Conservation (phyloP, 2,797 vertebrate species). For the Clamator glandarius region DNA sequence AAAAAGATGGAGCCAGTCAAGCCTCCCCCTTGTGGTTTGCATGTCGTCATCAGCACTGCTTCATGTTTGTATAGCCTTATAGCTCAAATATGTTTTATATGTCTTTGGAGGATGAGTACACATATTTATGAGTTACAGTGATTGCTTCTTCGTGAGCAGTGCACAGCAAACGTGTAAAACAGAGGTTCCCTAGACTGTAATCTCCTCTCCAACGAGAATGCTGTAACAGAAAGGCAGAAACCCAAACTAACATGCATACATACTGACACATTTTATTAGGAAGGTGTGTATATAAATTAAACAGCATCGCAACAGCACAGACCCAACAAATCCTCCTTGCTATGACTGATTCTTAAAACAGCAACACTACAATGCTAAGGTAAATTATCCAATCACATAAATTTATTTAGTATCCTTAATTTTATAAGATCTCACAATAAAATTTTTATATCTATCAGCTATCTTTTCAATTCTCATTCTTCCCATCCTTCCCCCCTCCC, state of each 20-base stretch:
- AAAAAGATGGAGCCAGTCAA: slow-evolving; percentile 36
- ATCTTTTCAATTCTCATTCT: not conserved
- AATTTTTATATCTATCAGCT: not conserved
- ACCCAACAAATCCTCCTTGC: not conserved
- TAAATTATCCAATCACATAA: not conserved
- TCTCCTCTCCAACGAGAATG: slow-evolving; percentile 5
- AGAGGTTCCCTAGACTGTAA: slow-evolving; percentile 49
- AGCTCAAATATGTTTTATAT: slow-evolving; percentile 68
- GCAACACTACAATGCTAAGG: not conserved
- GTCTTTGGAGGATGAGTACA: slow-evolving; percentile 56
- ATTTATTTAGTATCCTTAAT: not conserved
- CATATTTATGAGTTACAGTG: slow-evolving; percentile 63
- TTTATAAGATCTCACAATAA: not conserved
- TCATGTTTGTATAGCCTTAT: slow-evolving; percentile 62
- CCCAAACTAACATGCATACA: not conserved
- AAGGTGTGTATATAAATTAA: not conserved
- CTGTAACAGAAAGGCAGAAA: not conserved
- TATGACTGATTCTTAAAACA: not conserved
- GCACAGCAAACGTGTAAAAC: slow-evolving; percentile 47
- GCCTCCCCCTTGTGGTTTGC: slow-evolving; percentile 50
- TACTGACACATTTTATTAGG: not conserved
- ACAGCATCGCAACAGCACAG: not conserved
- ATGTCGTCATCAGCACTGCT: slow-evolving; percentile 61
- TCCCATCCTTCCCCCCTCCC: not conserved
- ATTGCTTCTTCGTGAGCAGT: slow-evolving; percentile 46